phyloP scores from a whole-genome alignment of 2,113 vertebrate species.

The Monopterus albus region DNA sequence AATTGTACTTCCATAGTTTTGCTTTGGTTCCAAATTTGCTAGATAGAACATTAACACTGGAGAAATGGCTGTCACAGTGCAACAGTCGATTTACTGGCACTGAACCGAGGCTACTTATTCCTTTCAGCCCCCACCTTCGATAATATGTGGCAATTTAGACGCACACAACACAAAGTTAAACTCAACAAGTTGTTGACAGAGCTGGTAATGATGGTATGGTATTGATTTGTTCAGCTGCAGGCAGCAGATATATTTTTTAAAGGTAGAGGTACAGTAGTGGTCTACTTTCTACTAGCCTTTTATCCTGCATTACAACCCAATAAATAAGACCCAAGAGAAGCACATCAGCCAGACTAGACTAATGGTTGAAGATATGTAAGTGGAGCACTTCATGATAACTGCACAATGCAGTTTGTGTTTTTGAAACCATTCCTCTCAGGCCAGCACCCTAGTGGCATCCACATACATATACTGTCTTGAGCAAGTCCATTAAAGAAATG shows the following conservation, averaged over 20 bases:
- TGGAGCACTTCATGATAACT: no score
- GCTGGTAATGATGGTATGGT: conserved; percentile 3
- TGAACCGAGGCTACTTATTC: background rate
- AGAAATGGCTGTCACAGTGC: conserved; percentile 2
- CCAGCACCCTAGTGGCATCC: conserved; percentile 12
- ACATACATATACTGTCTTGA: conserved; percentile 31
- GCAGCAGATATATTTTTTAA: conserved; percentile 24
- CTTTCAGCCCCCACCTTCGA: background rate
- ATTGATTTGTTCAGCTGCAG: conserved; percentile 28
- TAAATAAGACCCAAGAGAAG: background rate
- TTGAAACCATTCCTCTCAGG: conserved; percentile 37
- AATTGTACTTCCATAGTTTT: background rate
- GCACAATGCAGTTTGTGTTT: no score
- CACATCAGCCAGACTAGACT: background rate
- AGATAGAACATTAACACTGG: background rate
- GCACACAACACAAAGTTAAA: conserved; percentile 14
- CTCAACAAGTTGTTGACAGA: conserved; percentile 24
- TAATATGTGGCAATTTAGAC: conserved; percentile 2
- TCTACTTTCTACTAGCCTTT: background rate
- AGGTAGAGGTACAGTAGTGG: background rate
- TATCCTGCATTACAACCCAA: background rate
- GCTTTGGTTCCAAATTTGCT: background rate
- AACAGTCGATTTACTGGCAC: background rate
- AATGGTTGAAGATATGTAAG: no score
- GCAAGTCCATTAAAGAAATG: conserved; percentile 66